Percentiles rank a stretch among this genome's conserved stretches.
Evolutionary conservation across 2,888 invertebrate species (phyloP).

Genomic region (Apoderus coryli): DNA sequence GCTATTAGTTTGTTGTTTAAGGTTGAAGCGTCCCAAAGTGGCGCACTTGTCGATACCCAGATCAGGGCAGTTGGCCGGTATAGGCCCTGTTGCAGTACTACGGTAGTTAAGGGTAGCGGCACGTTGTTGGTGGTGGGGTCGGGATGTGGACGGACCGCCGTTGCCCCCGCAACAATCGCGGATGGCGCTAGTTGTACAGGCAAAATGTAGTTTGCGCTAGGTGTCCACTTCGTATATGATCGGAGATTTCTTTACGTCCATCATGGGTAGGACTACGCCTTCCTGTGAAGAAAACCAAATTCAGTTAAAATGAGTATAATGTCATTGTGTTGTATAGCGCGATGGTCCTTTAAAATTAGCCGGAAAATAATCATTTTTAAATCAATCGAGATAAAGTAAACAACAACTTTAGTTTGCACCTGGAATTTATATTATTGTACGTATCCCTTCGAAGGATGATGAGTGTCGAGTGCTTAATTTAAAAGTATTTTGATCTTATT

Average conservation of each 20-base stretch:
- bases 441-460: too few species aligned
- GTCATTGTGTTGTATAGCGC: too few species aligned
- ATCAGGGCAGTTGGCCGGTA: constrained; percentile 9
- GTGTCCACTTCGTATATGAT: constrained; percentile 42
- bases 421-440: too few species aligned
- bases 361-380: not conserved
- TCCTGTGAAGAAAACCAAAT: constrained; percentile 40
- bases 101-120: constrained; percentile 27
- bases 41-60: constrained; percentile 7
- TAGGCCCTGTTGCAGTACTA: constrained; percentile 17
- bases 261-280: constrained; percentile 47
- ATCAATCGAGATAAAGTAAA: not conserved
- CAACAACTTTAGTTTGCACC: too few species aligned
- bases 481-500: too few species aligned
- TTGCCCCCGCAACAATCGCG: constrained; percentile 31
- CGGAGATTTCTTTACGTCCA: constrained; percentile 48
- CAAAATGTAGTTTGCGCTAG: constrained; percentile 35
- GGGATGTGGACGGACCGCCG: constrained; percentile 19
- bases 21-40: constrained; percentile 11
- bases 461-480: too few species aligned
- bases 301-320: too few species aligned
- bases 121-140: constrained; percentile 24
- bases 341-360: not conserved
- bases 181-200: constrained; percentile 30
- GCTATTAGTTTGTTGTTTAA: too few species aligned